Conservation (phyloP, 2,113 vertebrate species). For the Nycticebus coucang region DNA sequence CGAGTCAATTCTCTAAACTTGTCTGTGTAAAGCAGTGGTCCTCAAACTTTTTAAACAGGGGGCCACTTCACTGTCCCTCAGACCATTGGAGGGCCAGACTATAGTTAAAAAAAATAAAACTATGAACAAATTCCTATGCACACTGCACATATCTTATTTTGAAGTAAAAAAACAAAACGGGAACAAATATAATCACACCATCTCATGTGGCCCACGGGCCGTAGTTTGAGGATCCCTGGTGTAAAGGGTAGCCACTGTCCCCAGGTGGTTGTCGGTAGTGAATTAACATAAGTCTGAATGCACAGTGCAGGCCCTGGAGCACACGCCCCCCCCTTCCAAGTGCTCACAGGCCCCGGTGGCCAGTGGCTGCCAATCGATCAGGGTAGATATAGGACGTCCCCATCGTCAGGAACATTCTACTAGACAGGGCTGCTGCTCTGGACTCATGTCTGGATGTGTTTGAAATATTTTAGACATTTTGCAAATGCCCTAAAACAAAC, state of each 20-base stretch:
- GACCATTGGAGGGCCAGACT: too few relatives aligned
- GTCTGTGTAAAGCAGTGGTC: accelerated
- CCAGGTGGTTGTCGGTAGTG: accelerated
- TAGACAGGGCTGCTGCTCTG: accelerated
- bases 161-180: too few relatives aligned
- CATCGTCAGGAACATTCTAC: accelerated
- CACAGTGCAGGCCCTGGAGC: too few relatives aligned
- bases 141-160: too few relatives aligned
- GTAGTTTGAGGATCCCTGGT: too few relatives aligned
- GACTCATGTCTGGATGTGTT: accelerated
- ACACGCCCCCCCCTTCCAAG: accelerated
- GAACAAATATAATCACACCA: too few relatives aligned
- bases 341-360: accelerated
- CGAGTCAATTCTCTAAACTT: accelerated
- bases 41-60: too few relatives aligned
- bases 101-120: too few relatives aligned
- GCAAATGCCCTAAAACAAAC: not conserved
- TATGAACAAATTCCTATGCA: too few relatives aligned
- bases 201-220: too few relatives aligned
- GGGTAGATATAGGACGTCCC: accelerated
- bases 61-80: too few relatives aligned
- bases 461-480: not conserved
- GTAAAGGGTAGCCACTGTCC: accelerated
- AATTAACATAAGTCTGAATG: accelerated
- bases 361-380: accelerated